Base-by-base conservation (phyloP, 2,113 vertebrate genomes). In the Rhinogobius similis region DNA sequence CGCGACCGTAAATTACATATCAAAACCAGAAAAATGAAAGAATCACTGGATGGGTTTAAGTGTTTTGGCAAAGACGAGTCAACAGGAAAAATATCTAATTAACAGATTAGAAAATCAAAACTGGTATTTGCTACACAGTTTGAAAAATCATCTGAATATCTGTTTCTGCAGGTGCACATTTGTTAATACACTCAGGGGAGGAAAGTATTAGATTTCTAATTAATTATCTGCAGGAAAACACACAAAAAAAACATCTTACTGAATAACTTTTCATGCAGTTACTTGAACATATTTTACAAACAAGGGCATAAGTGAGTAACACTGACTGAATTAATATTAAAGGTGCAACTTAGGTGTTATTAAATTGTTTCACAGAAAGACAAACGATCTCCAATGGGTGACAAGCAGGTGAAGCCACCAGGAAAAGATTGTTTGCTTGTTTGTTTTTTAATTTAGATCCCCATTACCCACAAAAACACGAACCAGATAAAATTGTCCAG, bases 1-100 rank as follows among this genome's bases (percentile, higher is more conserved):
- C 39, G 64, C 46, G 68, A 73, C 55, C 66, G 75, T 81, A 73
- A 79, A 85, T 79, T 81, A 72, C 23, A 44, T 50, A n/a, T 58
- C 52, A 81, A 83, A 52, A 24, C 21, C 20, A 24, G 36, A 65
- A 32, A 82, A 77, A 83, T 73, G 32, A 65, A 77, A 65, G 75
- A 80, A 82, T 79, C 38, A 64, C 24, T 62, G 56, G 52, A 80
- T 32, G 72, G 70, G 64, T 85, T 24, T 9, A 73, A 75, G 65
- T 73, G 52, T 80, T 83, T 73, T 65, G 46, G 21, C 72, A 58
- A 32, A 70, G 68, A 65, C 61, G 75, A 64, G 46, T 7, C 46
- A 77, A 36, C 67, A 79, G 26, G 74, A 61, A 71, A 68, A 27
- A 68, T 62, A 59, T 70, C 10, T 67, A 41, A 82, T 75, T 79